Evolutionary conservation across 1,140 invertebrate genomes (phyloP), one percentile per base, ranked within the genome.

Genomic region (Drosophila sturtevanti): DNA sequence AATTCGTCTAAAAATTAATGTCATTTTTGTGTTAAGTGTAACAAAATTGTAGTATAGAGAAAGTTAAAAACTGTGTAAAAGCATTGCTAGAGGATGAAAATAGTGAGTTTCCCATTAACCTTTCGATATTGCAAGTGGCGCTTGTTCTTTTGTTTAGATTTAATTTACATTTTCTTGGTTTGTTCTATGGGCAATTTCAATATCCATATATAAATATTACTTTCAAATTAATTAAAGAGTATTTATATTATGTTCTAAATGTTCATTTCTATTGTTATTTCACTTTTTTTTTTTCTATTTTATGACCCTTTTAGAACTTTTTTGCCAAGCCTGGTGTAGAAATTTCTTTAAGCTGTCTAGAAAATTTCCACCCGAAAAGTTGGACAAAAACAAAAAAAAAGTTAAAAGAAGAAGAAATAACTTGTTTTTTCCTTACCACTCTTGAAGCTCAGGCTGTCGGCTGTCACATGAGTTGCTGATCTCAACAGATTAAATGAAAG

Each of bases 401-500:
- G 27, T 31, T 31, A 31, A 44, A 68, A 44, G 16, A 35, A 66
- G 38, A 41, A 44, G 14, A 7, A 48, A 48, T 48, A 48, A 31
- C 22, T 58, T 59, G 37, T 51, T 51, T 52, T 56, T 37, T 38
- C 21, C 11, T 14, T 44, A 6, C 41, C 14, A 18, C 41, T 18
- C 38, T 44, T 1, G 14, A 14, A 44, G 38, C 16, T 16, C 48
- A 18, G 11, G 10, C n/a, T 16, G 24, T 11, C 16, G 41, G 27
- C 75, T 76, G 68, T 79, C 84, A 75, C 75, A 86, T 72, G 82
- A 81, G 71, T 82, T 87, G 79, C 72, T 48, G 41, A 48, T 48
- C 41, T 86, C 78, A 87, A 87, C 82, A 86, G 82, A 86, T 86
- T 86, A 86, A 76, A 82, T 60, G 60, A 79, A 86, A 87, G 75